phyloP scores from a whole-genome alignment of 2,113 vertebrate species.

The Gobio gobio region DNA sequence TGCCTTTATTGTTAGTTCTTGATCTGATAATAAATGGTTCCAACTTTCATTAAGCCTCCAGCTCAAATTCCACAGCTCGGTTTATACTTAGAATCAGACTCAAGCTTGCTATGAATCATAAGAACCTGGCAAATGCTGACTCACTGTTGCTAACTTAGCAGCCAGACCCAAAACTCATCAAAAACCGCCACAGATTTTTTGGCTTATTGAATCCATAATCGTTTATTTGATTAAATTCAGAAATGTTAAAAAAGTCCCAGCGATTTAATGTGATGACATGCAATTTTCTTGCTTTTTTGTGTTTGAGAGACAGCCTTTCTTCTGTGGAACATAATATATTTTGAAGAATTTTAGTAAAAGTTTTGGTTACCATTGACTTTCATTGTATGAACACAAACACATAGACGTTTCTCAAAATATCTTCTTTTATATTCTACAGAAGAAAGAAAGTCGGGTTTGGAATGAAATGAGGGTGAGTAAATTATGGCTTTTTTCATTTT shows the following conservation, averaged over 20 bases:
- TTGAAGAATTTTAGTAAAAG: background rate
- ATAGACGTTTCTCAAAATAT: background rate
- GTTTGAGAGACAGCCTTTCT: background rate
- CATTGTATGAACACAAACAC: background rate
- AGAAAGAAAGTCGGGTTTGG: background rate
- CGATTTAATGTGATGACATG: background rate
- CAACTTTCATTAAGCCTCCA: background rate
- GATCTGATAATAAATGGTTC: background rate
- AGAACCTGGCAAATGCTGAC: slow-evolving; percentile 3
- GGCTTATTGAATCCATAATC: background rate
- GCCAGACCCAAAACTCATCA: background rate
- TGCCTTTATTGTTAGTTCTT: background rate
- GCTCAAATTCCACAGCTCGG: background rate
- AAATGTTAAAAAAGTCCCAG: background rate
- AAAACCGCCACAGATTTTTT: background rate
- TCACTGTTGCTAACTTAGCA: slow-evolving; percentile 33
- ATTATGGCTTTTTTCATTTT: background rate
- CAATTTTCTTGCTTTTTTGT: background rate
- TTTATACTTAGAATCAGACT: background rate
- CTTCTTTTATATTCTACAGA: background rate
- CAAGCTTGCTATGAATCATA: slow-evolving; percentile 3
- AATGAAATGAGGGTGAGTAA: background rate
- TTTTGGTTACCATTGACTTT: background rate
- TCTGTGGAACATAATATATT: background rate
- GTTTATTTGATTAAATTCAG: background rate